Conservation (phyloP, 2,113 vertebrate genomes). For the Anolis carolinensis region DNA sequence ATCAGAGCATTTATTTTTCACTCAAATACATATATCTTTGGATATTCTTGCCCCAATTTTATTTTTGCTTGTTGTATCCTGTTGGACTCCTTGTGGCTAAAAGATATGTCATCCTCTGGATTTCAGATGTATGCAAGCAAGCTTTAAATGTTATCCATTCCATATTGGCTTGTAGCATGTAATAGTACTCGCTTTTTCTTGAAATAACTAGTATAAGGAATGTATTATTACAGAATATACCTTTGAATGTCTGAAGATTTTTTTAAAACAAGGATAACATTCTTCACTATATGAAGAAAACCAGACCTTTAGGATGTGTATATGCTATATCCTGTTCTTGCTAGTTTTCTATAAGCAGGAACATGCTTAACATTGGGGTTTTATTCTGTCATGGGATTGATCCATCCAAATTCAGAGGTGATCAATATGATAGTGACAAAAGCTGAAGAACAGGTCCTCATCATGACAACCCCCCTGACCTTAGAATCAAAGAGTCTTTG, state of each 20-base stretch:
- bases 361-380: background rate
- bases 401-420: background rate
- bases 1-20: background rate
- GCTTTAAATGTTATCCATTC: background rate
- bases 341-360: background rate
- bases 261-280: background rate
- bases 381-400: background rate
- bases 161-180: background rate
- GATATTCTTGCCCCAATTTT: background rate
- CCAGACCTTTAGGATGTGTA: too few relatives aligned
- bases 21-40: background rate
- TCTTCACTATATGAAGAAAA: background rate
- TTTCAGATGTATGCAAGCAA: background rate
- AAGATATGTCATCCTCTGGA: conserved; percentile 34
- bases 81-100: conserved; percentile 13
- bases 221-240: background rate
- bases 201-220: background rate
- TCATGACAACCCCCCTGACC: too few relatives aligned
- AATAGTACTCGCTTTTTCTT: background rate
- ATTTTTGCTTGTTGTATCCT: background rate
- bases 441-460: background rate
- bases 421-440: too few relatives aligned
- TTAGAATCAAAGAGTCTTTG: too few relatives aligned
- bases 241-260: background rate
- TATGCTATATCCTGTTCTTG: background rate